phyloP scores from a whole-genome alignment of 2,113 vertebrate species.

The Nipponia nippon region DNA sequence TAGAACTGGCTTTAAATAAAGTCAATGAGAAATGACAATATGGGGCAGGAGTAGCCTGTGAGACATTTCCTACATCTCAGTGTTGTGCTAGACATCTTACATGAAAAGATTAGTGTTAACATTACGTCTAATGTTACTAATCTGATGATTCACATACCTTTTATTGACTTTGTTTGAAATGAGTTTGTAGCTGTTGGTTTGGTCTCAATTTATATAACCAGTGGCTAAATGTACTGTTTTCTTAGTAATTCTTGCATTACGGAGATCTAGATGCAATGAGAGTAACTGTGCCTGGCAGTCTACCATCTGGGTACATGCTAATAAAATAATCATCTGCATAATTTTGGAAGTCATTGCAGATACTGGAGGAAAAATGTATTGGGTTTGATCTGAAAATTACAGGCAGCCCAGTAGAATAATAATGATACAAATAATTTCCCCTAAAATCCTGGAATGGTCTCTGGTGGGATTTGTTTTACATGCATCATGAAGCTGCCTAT shows the following conservation, averaged over 20 bases:
- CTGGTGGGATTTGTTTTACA: slow-evolving; percentile 51
- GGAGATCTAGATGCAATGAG: slow-evolving; percentile 3
- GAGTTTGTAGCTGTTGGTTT: slow-evolving; percentile 26
- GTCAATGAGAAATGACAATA: neutral
- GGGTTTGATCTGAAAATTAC: slow-evolving; percentile 59
- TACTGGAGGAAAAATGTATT: slow-evolving; percentile 17
- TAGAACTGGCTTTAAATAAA: neutral
- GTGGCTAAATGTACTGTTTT: slow-evolving; percentile 35
- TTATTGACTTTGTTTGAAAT: slow-evolving; percentile 41
- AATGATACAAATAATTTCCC: slow-evolving; percentile 57
- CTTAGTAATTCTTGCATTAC: slow-evolving; percentile 14
- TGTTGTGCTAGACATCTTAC: neutral
- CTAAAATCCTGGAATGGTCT: slow-evolving; percentile 34
- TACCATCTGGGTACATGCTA: slow-evolving; percentile 48
- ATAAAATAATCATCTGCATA: slow-evolving; percentile 55
- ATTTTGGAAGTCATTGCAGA: slow-evolving; percentile 54
- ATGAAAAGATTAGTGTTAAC: neutral
- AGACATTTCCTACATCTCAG: neutral
- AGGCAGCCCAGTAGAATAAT: slow-evolving; percentile 41
- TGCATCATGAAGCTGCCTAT: slow-evolving; percentile 37
- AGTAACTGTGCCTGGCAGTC: slow-evolving; percentile 37
- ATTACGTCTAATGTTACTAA: neutral
- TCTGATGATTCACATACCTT: neutral
- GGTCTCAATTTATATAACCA: slow-evolving; percentile 41
- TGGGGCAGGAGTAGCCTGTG: neutral